Evolutionary conservation across 1,140 invertebrate genomes (phyloP).

Genomic region (Steinernema khuongi): DNA sequence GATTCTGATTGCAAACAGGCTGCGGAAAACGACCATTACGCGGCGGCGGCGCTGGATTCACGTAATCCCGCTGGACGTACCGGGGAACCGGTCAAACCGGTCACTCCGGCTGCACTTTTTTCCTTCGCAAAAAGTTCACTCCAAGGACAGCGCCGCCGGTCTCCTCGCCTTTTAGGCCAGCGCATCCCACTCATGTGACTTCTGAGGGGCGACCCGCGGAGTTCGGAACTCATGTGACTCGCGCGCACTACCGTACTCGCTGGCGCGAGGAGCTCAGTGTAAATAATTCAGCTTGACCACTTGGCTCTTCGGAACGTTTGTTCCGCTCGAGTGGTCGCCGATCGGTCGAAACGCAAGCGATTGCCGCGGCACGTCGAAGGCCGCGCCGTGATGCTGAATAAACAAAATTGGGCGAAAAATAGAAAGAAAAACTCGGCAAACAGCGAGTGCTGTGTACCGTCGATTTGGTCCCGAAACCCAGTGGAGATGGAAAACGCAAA

Average conservation of each 20-base stretch:
- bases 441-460: constrained; percentile 5
- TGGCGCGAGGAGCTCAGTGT: no score
- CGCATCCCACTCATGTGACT: not conserved
- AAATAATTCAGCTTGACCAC: constrained; percentile 15
- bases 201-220: no score
- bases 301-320: not conserved
- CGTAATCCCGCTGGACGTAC: constrained; percentile 6
- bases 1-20: constrained; percentile 10
- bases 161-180: not conserved
- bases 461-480: not conserved
- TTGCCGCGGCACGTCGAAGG: constrained; percentile 4
- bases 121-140: not conserved
- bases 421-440: constrained; percentile 15
- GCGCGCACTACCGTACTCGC: no score
- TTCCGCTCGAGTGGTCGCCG: not conserved
- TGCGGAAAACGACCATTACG: constrained; percentile 14
- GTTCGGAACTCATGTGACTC: no score
- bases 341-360: not conserved
- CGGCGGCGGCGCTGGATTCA: not conserved
- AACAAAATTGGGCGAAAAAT: constrained; percentile 2
- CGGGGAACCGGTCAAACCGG: constrained; percentile 8
- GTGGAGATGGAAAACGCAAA: not conserved
- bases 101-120: constrained; percentile 8
- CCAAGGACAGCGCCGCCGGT: not conserved
- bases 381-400: not conserved